phyloP scores from a whole-genome alignment of 2,797 vertebrate species.

The Gymnopithys bicolor region DNA sequence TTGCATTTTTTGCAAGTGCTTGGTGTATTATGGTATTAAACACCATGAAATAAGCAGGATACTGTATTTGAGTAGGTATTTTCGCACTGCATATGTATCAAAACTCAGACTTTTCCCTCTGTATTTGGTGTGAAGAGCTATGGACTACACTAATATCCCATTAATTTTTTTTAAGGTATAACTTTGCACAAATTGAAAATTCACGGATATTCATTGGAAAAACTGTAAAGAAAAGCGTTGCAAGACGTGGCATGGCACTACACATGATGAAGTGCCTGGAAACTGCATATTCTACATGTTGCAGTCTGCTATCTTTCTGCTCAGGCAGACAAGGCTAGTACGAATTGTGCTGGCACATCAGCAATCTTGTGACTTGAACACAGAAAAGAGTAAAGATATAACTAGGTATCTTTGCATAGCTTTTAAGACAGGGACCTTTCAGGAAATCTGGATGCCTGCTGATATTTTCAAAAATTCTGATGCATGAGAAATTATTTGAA shows the following conservation, averaged over 20 bases:
- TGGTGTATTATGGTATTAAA: neutral
- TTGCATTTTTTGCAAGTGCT: neutral
- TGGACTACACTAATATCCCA: neutral
- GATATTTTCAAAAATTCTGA: neutral
- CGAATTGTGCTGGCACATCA: neutral
- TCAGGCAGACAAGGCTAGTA: neutral
- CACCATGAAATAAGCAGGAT: neutral
- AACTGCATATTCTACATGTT: neutral
- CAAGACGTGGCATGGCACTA: neutral
- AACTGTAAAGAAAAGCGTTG: neutral
- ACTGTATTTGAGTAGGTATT: neutral
- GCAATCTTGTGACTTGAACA: neutral
- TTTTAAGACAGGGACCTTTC: neutral
- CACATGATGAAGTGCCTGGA: rapidly evolving
- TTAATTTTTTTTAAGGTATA: neutral
- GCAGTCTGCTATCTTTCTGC: neutral
- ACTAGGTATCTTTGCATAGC: neutral
- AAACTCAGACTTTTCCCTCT: neutral
- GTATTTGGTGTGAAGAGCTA: neutral
- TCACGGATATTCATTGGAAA: neutral
- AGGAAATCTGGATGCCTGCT: neutral
- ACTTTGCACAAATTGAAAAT: neutral
- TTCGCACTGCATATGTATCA: neutral
- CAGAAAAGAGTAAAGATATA: neutral
- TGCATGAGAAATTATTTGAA: neutral